Evolutionary conservation across 2,888 invertebrate species (phyloP), one percentile per base, ranked within the genome.

Genomic region (Callosobruchus maculatus): DNA sequence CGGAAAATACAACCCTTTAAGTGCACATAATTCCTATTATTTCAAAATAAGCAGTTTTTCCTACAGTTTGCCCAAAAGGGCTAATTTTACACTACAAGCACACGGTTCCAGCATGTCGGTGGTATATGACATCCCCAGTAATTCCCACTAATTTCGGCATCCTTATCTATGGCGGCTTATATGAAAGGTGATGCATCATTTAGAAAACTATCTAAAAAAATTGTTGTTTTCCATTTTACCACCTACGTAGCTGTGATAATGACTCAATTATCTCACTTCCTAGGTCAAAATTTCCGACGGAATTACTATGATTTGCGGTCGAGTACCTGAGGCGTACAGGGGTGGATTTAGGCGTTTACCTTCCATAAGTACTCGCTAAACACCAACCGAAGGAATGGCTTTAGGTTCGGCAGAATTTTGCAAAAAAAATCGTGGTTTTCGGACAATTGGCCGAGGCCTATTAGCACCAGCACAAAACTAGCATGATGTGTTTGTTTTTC

Each of bases 201-300:
- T 77, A 77, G 73, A 79, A 79, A 77, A 78, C 70, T 77, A 79
- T 79, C 77, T 78, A 74, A 75, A 76, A 77, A 75, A 75, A 75
- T 74, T 67, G 73, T 72, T 75, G 71, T 73, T 75, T 75, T 75
- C 69, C 71, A 71, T 74, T 72, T 74, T 74, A 70, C 76, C 76
- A 76, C 76, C 76, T 75, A 75, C 76, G 30, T 67, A 70, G 21
- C 49, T 21, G 49, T 73, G 77, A 72, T 79, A 77, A 78, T 78
- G 75, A 76, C 79, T 79, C 79, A 78, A 79, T 79, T 78, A 79
- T 78, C 77, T 77, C 77, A 77, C 77, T 77, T 77, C 77, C 77
- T 74, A 78, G 73, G 72, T 71, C 72, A 68, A 74, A 74, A 68
- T 72, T 75, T 68, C 13, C 9, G 18, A 49, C 13, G 9, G 49